Evolutionary conservation across 2,797 vertebrate genomes (phyloP).

Genomic region (Chaetodon trifasciatus): DNA sequence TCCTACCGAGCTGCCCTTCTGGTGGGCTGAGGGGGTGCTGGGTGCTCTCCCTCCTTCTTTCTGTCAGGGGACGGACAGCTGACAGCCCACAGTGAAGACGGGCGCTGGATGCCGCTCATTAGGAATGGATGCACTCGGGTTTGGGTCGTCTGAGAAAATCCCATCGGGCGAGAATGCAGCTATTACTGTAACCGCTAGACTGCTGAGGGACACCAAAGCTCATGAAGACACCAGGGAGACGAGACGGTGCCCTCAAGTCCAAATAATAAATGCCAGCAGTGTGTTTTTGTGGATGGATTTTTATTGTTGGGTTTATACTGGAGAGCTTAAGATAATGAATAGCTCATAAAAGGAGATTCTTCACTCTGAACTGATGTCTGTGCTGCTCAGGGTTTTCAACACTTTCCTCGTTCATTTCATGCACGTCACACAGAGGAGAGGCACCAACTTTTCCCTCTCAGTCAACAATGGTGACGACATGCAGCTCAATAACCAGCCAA

Average conservation of each 20-base stretch:
- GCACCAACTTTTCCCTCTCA: neutral
- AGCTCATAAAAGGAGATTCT: constrained; percentile 43
- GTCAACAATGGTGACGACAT: neutral
- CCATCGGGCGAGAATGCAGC: constrained; percentile 41
- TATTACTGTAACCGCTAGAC: constrained; percentile 45
- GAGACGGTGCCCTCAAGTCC: constrained; percentile 47
- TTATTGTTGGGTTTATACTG: constrained; percentile 27
- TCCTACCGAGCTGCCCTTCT: constrained; percentile 56
- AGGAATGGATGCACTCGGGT: constrained; percentile 63
- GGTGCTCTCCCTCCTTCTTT: constrained; percentile 44
- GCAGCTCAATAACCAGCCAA: constrained; percentile 6
- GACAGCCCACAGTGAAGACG: constrained; percentile 61
- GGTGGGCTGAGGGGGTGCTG: constrained; percentile 42
- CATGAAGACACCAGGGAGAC: constrained; percentile 39
- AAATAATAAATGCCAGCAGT: constrained; percentile 58
- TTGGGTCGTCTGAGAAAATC: constrained; percentile 61
- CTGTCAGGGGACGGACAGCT: constrained; percentile 63
- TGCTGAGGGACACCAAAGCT: constrained; percentile 53
- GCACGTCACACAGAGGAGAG: constrained; percentile 34
- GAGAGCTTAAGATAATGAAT: constrained; percentile 61
- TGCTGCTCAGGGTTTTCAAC: neutral
- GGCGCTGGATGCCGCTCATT: constrained; percentile 65
- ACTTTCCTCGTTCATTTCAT: neutral
- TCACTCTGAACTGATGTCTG: constrained; percentile 20
- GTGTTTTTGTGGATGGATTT: constrained; percentile 34